These are phyloP conservation scores for Zaprionus inermis DNA, from an alignment of 1,140 invertebrate genomes.

Conservation along the genomic window DNA sequence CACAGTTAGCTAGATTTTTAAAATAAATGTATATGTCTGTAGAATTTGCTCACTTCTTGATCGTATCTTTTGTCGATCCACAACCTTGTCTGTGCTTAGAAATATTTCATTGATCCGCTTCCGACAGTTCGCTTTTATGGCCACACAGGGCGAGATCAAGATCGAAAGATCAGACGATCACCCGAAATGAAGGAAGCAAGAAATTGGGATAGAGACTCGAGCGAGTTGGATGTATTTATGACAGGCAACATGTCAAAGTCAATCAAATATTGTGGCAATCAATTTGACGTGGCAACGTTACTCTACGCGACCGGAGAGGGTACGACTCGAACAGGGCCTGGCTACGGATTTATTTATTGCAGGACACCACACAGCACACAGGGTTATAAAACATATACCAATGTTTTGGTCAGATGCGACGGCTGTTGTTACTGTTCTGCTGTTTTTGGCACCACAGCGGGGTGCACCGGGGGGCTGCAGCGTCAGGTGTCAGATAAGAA, in stretches of 20 bases:
- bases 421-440: neutral
- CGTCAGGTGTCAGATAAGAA: constrained; percentile 78
- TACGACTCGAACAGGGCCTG: neutral
- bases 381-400: constrained; percentile 76
- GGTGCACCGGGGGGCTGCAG: constrained; percentile 27
- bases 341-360: constrained; percentile 75
- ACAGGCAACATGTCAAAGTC: constrained; percentile 83
- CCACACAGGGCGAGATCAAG: constrained; percentile 44
- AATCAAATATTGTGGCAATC: constrained; percentile 83
- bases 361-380: constrained; percentile 31
- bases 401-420: constrained; percentile 41
- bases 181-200: constrained; percentile 16
- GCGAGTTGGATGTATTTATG: constrained; percentile 65
- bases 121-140: constrained; percentile 38
- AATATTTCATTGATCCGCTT: neutral
- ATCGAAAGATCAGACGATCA: constrained; percentile 26
- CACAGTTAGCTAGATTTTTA: no score
- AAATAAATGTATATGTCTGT: neutral
- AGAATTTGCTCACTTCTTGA: neutral
- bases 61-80: neutral
- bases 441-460: constrained; percentile 70
- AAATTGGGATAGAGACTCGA: neutral
- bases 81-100: neutral
- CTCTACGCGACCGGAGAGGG: constrained; percentile 14
- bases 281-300: constrained; percentile 77